Evolutionary conservation across 2,888 invertebrate genomes (phyloP).

Genomic region (Julus scandinavius): DNA sequence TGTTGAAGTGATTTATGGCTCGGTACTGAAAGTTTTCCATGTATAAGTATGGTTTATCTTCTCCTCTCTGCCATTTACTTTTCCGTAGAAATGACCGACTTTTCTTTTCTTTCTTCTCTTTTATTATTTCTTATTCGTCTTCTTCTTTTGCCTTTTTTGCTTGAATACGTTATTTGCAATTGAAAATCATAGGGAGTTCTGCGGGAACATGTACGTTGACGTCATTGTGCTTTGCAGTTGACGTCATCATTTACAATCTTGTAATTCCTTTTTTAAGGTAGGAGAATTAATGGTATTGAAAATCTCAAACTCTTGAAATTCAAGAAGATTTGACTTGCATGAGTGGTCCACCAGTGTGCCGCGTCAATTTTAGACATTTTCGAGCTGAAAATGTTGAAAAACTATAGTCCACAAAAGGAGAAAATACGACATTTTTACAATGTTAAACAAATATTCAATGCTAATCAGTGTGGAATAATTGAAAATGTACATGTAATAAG

Average conservation of each 20-base stretch:
- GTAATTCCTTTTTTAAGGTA: neutral
- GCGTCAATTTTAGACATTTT: too few species aligned
- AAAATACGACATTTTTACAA: too few species aligned
- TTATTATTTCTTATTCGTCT: slow-evolving; percentile 4
- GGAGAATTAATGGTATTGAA: neutral
- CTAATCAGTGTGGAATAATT: too few species aligned
- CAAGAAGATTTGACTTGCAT: too few species aligned
- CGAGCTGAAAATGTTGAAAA: too few species aligned
- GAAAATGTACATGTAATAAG: too few species aligned
- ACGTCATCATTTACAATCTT: neutral
- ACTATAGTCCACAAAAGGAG: too few species aligned
- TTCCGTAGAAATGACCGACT: slow-evolving; percentile 30
- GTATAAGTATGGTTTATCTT: slow-evolving; percentile 35
- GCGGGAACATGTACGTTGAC: neutral
- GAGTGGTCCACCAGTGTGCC: too few species aligned
- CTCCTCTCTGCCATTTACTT: slow-evolving; percentile 35
- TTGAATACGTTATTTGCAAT: neutral
- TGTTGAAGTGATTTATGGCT: slow-evolving; percentile 35
- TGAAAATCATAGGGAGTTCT: slow-evolving; percentile 3
- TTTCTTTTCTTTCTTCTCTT: slow-evolving; percentile 30
- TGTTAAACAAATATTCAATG: too few species aligned
- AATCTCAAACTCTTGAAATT: neutral
- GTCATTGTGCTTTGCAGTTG: neutral
- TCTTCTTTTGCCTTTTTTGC: neutral
- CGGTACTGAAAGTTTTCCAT: neutral